Percentiles rank a stretch among this genome's conserved stretches.
phyloP scores from a whole-genome alignment of 2,797 vertebrate genomes.

The Fistularia commersonii region DNA sequence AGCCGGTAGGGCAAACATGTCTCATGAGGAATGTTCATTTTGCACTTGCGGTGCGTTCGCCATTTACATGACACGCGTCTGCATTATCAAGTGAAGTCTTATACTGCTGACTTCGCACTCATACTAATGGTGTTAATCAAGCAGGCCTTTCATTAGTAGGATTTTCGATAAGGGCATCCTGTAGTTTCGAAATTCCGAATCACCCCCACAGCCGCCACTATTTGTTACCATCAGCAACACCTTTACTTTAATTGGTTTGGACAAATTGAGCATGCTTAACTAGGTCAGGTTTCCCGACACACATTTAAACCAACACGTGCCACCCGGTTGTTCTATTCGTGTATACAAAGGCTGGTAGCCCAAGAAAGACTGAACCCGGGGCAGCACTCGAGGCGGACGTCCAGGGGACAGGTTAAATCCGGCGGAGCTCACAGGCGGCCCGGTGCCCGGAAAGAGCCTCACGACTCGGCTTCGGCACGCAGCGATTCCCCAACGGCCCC shows the following conservation, averaged over 20 bases:
- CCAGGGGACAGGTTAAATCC: constrained; percentile 39
- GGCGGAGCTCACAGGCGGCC: constrained; percentile 39
- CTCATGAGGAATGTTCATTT: constrained; percentile 33
- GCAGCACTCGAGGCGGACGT: constrained; percentile 43
- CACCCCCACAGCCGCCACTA: constrained; percentile 1
- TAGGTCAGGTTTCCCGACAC: too few relatives aligned
- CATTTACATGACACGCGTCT: constrained; percentile 40
- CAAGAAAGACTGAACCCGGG: constrained; percentile 13
- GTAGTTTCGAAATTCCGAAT: constrained; percentile 3
- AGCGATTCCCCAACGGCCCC: constrained; percentile 66
- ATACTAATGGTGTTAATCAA: constrained; percentile 37
- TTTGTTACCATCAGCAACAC: neutral
- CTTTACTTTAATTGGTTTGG: neutral
- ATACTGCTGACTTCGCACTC: constrained; percentile 36
- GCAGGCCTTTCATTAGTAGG: constrained; percentile 9
- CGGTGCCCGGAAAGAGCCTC: constrained; percentile 34
- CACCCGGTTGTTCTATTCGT: too few relatives aligned
- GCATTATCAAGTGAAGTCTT: constrained; percentile 26
- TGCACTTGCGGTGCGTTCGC: constrained; percentile 18
- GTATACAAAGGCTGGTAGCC: too few relatives aligned
- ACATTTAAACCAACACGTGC: too few relatives aligned
- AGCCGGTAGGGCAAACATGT: constrained; percentile 17
- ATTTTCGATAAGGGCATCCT: constrained; percentile 25
- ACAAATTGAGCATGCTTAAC: neutral
- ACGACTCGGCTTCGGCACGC: constrained; percentile 44